Conservation (phyloP, 2,888 invertebrate genomes). For the Osmoderma eremita region DNA sequence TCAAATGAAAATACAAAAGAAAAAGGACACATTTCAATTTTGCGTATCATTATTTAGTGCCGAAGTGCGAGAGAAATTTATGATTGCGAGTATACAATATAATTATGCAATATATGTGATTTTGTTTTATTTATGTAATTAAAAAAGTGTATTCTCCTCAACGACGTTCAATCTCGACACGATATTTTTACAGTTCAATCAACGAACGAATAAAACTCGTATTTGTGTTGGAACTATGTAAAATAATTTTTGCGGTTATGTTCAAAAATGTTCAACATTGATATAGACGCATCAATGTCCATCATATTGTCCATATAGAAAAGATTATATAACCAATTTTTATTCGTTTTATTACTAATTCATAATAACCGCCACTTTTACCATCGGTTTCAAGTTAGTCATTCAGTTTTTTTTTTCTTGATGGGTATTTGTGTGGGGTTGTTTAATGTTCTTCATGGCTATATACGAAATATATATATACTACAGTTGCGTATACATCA, state of each 20-base stretch:
- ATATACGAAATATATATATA: conserved; percentile 33
- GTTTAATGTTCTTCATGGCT: conserved; percentile 15
- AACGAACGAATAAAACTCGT: conserved; percentile 22
- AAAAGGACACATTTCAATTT: conserved; percentile 28
- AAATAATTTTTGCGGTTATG: conserved; percentile 10
- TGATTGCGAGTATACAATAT: conserved; percentile 28
- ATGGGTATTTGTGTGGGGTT: too few species aligned
- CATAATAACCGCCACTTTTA: conserved; percentile 5
- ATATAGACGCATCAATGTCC: conserved; percentile 24
- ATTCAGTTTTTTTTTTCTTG: too few species aligned
- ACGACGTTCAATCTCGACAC: conserved; percentile 32
- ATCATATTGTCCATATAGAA: conserved; percentile 24
- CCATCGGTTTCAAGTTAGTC: conserved; percentile 3
- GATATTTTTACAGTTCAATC: not conserved
- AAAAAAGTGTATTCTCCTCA: conserved; percentile 8
- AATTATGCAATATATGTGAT: conserved; percentile 24
- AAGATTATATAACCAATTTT: conserved; percentile 28
- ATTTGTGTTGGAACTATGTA: conserved; percentile 16
- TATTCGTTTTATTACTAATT: too few species aligned
- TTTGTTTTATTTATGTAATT: conserved; percentile 19
- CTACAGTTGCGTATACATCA: conserved; percentile 54
- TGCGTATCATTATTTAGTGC: conserved; percentile 25
- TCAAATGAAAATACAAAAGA: conserved; percentile 9
- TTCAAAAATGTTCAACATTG: conserved; percentile 22
- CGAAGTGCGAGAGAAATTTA: conserved; percentile 29